These are phyloP conservation scores for Pachydiplax longipennis DNA, from an alignment of 2,888 invertebrate species.

Conservation along the genomic window DNA sequence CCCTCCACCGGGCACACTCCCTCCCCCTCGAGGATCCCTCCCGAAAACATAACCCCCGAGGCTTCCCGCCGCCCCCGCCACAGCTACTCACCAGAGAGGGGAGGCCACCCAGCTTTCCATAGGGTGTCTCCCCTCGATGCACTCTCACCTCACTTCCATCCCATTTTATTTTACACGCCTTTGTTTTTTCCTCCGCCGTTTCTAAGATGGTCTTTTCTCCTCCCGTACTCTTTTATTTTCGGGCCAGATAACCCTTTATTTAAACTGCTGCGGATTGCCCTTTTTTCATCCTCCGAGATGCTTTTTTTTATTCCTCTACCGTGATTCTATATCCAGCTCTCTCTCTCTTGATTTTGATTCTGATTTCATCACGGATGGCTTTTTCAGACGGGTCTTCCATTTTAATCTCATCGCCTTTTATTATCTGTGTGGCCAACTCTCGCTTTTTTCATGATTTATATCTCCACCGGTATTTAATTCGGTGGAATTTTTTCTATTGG, in stretches of 20 bases:
- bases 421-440: neutral
- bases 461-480: no score
- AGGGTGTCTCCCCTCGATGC: neutral
- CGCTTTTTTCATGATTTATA: neutral
- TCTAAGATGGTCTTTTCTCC: neutral
- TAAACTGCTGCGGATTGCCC: neutral
- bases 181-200: neutral
- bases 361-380: neutral
- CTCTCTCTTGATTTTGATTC: neutral
- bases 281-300: neutral
- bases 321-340: neutral
- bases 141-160: neutral
- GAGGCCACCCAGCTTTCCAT: slow-evolving; percentile 1
- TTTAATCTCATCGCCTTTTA: neutral
- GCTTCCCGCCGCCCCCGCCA: neutral
- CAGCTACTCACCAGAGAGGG: neutral
- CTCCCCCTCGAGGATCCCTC: neutral
- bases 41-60: neutral
- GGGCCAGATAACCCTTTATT: neutral
- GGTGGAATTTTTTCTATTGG: no score
- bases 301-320: neutral
- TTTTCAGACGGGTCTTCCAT: neutral
- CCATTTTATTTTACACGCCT: neutral
- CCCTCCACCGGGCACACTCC: neutral
- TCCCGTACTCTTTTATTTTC: neutral